These are phyloP conservation scores for Agapornis canus DNA, from an alignment of 2,797 vertebrate species.

Conservation along the genomic window DNA sequence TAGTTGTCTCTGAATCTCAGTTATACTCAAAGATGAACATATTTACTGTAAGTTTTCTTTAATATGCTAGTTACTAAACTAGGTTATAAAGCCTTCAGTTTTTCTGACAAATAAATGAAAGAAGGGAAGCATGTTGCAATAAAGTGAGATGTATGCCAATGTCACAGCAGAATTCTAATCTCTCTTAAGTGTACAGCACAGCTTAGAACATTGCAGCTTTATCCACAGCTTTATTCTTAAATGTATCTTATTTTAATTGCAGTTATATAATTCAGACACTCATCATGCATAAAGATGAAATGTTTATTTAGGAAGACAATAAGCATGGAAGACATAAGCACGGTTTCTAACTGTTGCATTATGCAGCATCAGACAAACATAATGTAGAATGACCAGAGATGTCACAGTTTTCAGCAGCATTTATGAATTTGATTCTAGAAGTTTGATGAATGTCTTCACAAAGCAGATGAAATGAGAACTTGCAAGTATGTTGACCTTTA, in stretches of 20 bases:
- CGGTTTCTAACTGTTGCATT: background rate
- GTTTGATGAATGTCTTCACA: background rate
- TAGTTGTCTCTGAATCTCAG: background rate
- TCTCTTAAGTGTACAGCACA: background rate
- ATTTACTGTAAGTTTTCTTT: background rate
- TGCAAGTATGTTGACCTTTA: rapidly evolving
- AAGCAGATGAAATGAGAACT: background rate
- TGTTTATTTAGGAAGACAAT: background rate
- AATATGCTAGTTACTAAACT: background rate
- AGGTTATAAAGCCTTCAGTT: conserved; percentile 16
- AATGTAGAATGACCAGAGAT: background rate
- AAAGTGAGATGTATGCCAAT: background rate
- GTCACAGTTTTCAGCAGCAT: background rate
- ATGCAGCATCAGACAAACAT: background rate
- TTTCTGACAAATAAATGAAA: conserved; percentile 33
- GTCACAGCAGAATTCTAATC: conserved; percentile 17
- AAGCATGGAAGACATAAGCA: background rate
- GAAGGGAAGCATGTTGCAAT: conserved; percentile 5
- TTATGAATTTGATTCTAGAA: background rate
- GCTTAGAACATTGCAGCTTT: background rate
- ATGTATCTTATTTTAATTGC: background rate
- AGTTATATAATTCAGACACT: background rate
- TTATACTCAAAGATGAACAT: background rate
- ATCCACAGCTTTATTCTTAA: background rate
- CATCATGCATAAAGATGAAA: background rate